Conservation (phyloP, 2,113 vertebrate genomes). For the Plecturocebus donacophilus region DNA sequence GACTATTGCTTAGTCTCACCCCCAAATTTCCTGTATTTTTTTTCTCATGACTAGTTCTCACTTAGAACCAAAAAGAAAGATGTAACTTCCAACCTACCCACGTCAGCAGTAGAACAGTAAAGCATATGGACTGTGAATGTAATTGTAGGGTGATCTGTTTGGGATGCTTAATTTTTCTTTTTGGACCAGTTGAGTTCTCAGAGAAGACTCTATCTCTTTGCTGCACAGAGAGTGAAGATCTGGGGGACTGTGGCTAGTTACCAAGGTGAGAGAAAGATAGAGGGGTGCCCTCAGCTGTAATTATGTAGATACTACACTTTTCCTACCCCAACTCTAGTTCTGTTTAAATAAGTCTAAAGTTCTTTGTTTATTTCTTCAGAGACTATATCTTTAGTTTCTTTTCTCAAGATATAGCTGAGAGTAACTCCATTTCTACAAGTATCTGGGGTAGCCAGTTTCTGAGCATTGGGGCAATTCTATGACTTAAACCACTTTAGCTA, state of each 20-base stretch:
- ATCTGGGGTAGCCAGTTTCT: neutral
- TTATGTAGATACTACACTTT: neutral
- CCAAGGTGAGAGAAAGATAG: neutral
- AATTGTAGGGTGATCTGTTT: no score
- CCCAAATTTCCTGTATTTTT: neutral
- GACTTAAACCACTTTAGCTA: neutral
- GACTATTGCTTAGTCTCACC: neutral
- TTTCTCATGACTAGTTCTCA: neutral
- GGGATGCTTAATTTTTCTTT: no score
- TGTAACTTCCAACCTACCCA: no score
- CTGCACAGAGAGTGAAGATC: no score
- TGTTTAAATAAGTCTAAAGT: neutral
- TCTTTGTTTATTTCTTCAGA: conserved; percentile 3
- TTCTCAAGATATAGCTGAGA: neutral
- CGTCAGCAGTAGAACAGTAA: no score
- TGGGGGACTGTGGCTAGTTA: no score
- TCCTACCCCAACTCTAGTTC: neutral
- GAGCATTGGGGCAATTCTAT: neutral
- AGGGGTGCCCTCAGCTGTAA: neutral
- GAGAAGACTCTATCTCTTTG: no score
- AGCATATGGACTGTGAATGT: no score
- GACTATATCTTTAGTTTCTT: no score
- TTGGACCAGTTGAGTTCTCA: no score
- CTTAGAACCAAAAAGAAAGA: no score
- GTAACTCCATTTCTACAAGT: neutral